Conservation (phyloP, 2,797 vertebrate species). For the Gambusia yucatana region DNA sequence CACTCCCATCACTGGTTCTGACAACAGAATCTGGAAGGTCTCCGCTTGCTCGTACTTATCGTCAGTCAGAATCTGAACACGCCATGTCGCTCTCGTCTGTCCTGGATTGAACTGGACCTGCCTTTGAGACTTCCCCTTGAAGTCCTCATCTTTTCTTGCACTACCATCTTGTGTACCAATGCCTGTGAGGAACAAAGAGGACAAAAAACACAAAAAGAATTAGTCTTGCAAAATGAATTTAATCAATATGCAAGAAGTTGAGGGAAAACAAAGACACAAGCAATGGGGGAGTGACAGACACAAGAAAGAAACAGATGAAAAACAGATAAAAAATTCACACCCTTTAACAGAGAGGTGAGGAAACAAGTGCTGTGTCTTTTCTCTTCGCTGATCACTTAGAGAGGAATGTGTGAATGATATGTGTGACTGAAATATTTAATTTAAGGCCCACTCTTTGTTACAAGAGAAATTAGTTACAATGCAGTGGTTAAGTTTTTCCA, state of each 20-base stretch:
- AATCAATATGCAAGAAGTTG: not conserved
- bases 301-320: conserved; percentile 51
- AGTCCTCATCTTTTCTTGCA: conserved; percentile 89
- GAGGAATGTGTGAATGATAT: conserved; percentile 69
- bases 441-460: conserved; percentile 57
- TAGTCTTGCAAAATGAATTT: not conserved
- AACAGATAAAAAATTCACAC: conserved; percentile 62
- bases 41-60: conserved; percentile 88
- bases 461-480: conserved; percentile 55
- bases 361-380: conserved; percentile 52
- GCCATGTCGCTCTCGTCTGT: conserved; percentile 88
- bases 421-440: conserved; percentile 65
- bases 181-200: conserved; percentile 72
- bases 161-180: conserved; percentile 89
- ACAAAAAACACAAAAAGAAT: not conserved
- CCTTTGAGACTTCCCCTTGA: conserved; percentile 89
- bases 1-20: conserved; percentile 91
- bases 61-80: conserved; percentile 86
- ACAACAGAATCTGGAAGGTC: conserved; percentile 90
- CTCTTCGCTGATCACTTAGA: conserved; percentile 59
- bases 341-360: conserved; percentile 54
- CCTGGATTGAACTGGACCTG: conserved; percentile 97
- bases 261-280: conserved; percentile 33
- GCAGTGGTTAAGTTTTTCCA: conserved; percentile 17
- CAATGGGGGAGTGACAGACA: conserved; percentile 39